Percentiles rank a stretch among this genome's conserved stretches.
Conservation (phyloP, 92 coral and sea anemone species). For the Paragorgia papillata region DNA sequence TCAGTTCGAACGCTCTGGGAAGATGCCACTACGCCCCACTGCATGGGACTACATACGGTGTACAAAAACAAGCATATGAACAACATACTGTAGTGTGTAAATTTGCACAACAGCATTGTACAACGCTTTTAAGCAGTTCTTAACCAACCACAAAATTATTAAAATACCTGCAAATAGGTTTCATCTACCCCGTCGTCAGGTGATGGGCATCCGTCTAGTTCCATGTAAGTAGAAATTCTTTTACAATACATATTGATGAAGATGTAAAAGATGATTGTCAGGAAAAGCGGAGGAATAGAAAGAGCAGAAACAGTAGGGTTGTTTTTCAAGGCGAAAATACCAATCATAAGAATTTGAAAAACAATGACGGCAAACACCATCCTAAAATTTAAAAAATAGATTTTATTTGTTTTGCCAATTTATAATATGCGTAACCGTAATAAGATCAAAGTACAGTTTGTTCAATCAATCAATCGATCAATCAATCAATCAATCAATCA, state of each 20-base stretch:
- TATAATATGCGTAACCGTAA: neutral
- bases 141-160: too few relatives aligned
- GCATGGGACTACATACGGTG: too few relatives aligned
- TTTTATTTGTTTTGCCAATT: neutral
- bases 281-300: slow-evolving; percentile 74
- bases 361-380: slow-evolving; percentile 78
- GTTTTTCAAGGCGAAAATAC: slow-evolving; percentile 75
- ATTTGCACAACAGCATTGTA: too few relatives aligned
- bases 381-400: slow-evolving; percentile 47
- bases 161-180: slow-evolving; percentile 12
- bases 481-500: too few relatives aligned
- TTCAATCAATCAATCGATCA: too few relatives aligned
- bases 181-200: slow-evolving; percentile 19
- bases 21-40: too few relatives aligned
- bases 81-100: too few relatives aligned
- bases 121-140: too few relatives aligned
- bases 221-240: slow-evolving; percentile 18
- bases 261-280: slow-evolving; percentile 74
- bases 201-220: slow-evolving; percentile 1
- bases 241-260: slow-evolving; percentile 71
- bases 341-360: slow-evolving; percentile 84
- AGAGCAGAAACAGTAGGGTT: slow-evolving; percentile 61
- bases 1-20: too few relatives aligned
- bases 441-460: too few relatives aligned
- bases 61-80: too few relatives aligned